phyloP scores from a whole-genome alignment of 2,113 vertebrate genomes.

The Furnarius figulus region DNA sequence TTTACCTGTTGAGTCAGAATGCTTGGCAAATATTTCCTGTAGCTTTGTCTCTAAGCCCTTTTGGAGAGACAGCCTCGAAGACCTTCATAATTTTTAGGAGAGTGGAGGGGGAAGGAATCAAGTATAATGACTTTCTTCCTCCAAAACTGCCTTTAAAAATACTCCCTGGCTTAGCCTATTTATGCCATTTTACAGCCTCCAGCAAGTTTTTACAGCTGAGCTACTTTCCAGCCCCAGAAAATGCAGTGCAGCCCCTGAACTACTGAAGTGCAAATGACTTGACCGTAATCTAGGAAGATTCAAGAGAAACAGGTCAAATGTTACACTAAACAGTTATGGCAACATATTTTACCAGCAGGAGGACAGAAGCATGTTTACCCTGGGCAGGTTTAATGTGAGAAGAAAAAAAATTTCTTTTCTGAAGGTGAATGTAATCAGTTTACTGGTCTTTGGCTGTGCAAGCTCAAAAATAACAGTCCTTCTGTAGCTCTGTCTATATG shows the following conservation, averaged over 20 bases:
- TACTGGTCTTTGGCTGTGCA: background rate
- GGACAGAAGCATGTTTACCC: background rate
- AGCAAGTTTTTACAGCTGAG: constrained; percentile 35
- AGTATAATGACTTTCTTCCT: background rate
- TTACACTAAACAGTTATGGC: background rate
- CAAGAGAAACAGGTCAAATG: constrained; percentile 37
- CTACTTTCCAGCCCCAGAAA: background rate
- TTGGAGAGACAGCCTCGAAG: background rate
- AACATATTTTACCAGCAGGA: constrained; percentile 19
- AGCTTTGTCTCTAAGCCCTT: background rate
- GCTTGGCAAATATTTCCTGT: background rate
- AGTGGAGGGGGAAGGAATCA: background rate
- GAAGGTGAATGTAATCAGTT: background rate
- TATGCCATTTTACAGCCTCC: background rate
- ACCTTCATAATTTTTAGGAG: background rate
- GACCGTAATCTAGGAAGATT: constrained; percentile 1
- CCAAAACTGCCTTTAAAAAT: background rate
- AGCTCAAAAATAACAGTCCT: background rate
- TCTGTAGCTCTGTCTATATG: background rate
- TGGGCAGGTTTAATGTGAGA: background rate
- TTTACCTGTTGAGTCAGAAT: background rate
- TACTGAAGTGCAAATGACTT: constrained; percentile 43
- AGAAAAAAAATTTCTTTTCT: constrained; percentile 7
- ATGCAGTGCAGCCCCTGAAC: background rate
- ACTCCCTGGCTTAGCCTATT: background rate